phyloP scores from a whole-genome alignment of 2,113 vertebrate genomes.

The Tretioscincus oriximinensis region DNA sequence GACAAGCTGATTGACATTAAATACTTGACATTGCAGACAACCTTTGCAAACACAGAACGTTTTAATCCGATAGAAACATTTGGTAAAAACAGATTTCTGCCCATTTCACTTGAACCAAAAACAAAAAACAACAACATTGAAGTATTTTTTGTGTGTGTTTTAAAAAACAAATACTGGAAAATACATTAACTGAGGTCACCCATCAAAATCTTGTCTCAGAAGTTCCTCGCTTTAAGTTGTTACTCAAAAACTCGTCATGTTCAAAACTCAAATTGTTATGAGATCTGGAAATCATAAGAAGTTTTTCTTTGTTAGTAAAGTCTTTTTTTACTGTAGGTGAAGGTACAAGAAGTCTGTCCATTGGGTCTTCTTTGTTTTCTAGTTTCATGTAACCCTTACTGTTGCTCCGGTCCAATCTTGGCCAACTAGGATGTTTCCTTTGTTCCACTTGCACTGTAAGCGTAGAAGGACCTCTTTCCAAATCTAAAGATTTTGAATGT shows the following conservation, averaged over 20 bases:
- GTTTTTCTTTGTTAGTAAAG: conserved; percentile 96
- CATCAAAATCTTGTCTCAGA: conserved; percentile 94
- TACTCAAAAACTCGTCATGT: conserved; percentile 92
- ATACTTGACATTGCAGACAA: conserved; percentile 43
- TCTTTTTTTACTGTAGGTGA: conserved; percentile 77
- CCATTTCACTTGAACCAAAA: conserved; percentile 62
- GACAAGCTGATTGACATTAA: conserved; percentile 33
- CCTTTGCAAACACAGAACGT: conserved; percentile 42
- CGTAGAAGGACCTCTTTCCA: conserved; percentile 82
- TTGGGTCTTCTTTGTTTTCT: conserved; percentile 93
- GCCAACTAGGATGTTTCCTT: conserved; percentile 96
- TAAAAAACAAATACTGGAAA: conserved; percentile 62
- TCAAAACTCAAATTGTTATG: conserved; percentile 98
- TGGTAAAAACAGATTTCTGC: conserved; percentile 58
- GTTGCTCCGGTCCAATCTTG: conserved; percentile 92
- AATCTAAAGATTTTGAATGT: conserved; percentile 95
- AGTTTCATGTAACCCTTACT: conserved; percentile 93
- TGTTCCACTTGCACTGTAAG: conserved; percentile 91
- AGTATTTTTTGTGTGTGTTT: conserved; percentile 26
- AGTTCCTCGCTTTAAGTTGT: conserved; percentile 88
- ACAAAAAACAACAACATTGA: conserved; percentile 21
- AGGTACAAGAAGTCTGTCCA: conserved; percentile 82
- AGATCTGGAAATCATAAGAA: conserved; percentile 97
- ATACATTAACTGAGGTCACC: conserved; percentile 44
- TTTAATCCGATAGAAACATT: conserved; percentile 52